Conservation (phyloP, 2,888 invertebrate species). For the Venustoraphidia nigricollis region DNA sequence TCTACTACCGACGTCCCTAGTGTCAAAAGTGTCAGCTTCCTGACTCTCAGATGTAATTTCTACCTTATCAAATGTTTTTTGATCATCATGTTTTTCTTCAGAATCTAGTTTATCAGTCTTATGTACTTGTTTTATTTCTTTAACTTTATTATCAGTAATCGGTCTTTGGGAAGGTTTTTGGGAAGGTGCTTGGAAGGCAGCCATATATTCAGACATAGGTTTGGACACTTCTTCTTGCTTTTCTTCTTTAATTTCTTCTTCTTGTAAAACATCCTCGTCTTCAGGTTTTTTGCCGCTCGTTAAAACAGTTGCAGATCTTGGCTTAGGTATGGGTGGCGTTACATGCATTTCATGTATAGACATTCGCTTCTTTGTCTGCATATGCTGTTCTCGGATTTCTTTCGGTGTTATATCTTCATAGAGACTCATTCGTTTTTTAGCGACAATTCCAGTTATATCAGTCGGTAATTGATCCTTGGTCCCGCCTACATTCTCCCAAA, state of each 20-base stretch:
- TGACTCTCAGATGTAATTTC: slow-evolving; percentile 22
- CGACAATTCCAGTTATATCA: slow-evolving; percentile 6
- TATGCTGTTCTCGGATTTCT: slow-evolving; percentile 15
- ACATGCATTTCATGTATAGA: slow-evolving; percentile 22
- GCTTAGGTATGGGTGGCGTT: slow-evolving; percentile 28
- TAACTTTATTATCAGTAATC: neutral
- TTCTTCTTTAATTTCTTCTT: slow-evolving; percentile 15
- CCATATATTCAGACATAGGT: slow-evolving; percentile 5
- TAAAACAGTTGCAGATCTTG: slow-evolving; percentile 18
- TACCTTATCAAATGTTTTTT: no score
- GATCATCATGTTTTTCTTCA: slow-evolving; percentile 18
- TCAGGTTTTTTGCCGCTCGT: neutral
- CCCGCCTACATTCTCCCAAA: slow-evolving; percentile 31
- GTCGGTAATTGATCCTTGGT: slow-evolving; percentile 18
- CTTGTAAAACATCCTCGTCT: slow-evolving; percentile 9
- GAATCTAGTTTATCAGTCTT: slow-evolving; percentile 26
- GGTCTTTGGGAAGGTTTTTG: no score
- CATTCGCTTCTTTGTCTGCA: slow-evolving; percentile 18
- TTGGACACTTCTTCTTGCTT: slow-evolving; percentile 4
- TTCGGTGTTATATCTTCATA: slow-evolving; percentile 16
- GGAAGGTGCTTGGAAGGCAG: slow-evolving; percentile 4
- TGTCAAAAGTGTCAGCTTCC: slow-evolving; percentile 22
- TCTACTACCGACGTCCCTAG: slow-evolving; percentile 27
- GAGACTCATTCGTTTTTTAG: slow-evolving; percentile 21
- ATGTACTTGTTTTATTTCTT: slow-evolving; percentile 10